Conservation (phyloP, 2,113 vertebrate species). For the Plecturocebus donacophilus region DNA sequence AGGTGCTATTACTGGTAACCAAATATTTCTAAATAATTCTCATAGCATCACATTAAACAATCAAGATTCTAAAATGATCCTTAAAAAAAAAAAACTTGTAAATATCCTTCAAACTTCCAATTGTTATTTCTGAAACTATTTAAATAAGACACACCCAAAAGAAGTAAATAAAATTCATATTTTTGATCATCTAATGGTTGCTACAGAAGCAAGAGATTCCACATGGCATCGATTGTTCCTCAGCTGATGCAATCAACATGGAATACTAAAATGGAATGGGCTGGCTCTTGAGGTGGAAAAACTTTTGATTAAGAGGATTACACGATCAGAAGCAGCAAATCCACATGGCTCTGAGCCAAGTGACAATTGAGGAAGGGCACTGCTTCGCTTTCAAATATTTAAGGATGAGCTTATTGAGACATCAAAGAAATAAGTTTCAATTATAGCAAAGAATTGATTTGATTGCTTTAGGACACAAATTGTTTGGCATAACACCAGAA, state of each 20-base stretch:
- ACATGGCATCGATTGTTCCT: conserved; percentile 35
- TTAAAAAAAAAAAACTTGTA: not conserved
- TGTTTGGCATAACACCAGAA: conserved; percentile 73
- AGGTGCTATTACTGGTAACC: not conserved
- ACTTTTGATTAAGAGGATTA: conserved; percentile 78
- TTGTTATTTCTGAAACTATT: not conserved
- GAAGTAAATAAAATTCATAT: not conserved
- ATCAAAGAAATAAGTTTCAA: conserved; percentile 69
- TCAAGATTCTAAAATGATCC: not conserved
- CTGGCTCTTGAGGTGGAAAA: conserved; percentile 75
- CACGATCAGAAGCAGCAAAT: conserved; percentile 76
- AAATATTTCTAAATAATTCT: not conserved
- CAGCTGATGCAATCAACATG: conserved; percentile 65
- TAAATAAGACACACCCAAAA: not conserved
- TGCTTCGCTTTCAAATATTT: conserved; percentile 63
- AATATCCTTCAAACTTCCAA: not conserved
- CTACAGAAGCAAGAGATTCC: conserved; percentile 36
- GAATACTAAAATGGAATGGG: conserved; percentile 56
- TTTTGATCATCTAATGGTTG: conserved; percentile 41
- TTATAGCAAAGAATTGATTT: conserved; percentile 65
- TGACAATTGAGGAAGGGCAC: conserved; percentile 73
- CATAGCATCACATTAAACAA: not conserved
- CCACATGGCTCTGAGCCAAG: conserved; percentile 74
- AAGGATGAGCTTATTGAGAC: conserved; percentile 76
- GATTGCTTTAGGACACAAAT: conserved; percentile 76